Percentiles rank a stretch among this genome's conserved stretches.
Evolutionary conservation across 30 jellyfish, hydroid and myxozoan genomes (phyloP).

Genomic region (Phacellophora camtschatica): DNA sequence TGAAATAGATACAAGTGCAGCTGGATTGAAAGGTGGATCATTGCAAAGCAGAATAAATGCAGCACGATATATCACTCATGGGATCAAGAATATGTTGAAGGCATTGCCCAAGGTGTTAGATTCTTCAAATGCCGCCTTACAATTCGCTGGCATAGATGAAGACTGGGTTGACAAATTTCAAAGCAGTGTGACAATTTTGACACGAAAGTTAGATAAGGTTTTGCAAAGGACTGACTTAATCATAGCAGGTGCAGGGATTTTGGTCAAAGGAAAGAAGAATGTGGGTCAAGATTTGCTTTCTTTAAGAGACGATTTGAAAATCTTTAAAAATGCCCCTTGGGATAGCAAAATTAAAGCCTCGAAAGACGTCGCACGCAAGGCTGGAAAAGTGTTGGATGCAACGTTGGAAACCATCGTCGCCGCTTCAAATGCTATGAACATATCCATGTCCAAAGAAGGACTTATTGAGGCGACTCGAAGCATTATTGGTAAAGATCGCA

Average conservation of each 20-base stretch:
- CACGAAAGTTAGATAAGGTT: constrained; percentile 33
- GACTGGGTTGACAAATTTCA: constrained; percentile 72
- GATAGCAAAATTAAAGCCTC: constrained; percentile 37
- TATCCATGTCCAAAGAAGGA: constrained; percentile 58
- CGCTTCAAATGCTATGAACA: constrained; percentile 65
- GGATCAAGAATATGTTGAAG: constrained; percentile 50
- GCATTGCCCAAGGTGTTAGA: constrained; percentile 66
- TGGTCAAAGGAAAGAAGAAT: constrained; percentile 59
- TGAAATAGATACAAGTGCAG: not conserved
- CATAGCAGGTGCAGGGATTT: constrained; percentile 61
- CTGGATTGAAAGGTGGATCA: constrained; percentile 50
- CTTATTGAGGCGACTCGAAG: constrained; percentile 33
- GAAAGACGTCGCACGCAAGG: constrained; percentile 17
- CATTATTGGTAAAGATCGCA: constrained; percentile 51
- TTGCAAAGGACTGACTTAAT: constrained; percentile 62
- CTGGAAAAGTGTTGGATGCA: constrained; percentile 48
- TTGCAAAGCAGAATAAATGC: constrained; percentile 56
- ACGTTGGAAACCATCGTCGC: constrained; percentile 32
- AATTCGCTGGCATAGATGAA: constrained; percentile 77
- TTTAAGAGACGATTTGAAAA: constrained; percentile 32
- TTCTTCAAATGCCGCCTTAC: constrained; percentile 41
- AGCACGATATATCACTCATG: constrained; percentile 47
- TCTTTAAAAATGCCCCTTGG: constrained; percentile 74
- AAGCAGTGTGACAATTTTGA: constrained; percentile 15
- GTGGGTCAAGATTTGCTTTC: constrained; percentile 29